phyloP scores from a whole-genome alignment of 2,797 vertebrate genomes.

The Lagodon rhomboides region DNA sequence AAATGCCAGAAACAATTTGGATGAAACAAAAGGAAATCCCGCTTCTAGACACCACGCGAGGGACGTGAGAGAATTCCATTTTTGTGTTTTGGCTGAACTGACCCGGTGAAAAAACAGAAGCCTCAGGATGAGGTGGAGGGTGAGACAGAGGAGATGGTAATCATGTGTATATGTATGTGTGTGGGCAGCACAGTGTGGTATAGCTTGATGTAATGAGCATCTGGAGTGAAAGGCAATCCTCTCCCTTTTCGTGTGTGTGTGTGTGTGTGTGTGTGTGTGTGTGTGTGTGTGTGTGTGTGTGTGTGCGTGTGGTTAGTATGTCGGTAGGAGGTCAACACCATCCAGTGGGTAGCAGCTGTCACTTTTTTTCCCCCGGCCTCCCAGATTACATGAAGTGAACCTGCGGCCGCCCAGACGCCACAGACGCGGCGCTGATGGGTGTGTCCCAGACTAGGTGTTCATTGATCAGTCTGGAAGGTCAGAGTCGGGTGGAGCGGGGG shows the following conservation, averaged over 20 bases:
- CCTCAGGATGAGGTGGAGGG: not conserved
- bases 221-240: constrained; percentile 67
- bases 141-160: constrained; percentile 1
- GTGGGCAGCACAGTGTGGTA: constrained; percentile 20
- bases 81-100: not conserved
- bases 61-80: not conserved
- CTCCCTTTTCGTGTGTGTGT: constrained; percentile 22
- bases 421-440: constrained; percentile 44
- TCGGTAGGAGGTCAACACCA: constrained; percentile 64
- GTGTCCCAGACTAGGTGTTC: constrained; percentile 63
- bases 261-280: constrained; percentile 28
- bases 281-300: constrained; percentile 31
- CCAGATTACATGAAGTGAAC: constrained; percentile 60
- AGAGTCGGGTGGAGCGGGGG: constrained; percentile 17
- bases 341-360: constrained; percentile 74
- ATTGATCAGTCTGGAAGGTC: constrained; percentile 77
- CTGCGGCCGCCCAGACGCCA: constrained; percentile 40
- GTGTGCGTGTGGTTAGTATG: constrained; percentile 29
- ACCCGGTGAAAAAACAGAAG: constrained; percentile 6
- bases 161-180: constrained; percentile 16
- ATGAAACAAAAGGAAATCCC: not conserved
- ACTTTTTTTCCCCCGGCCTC: constrained; percentile 53
- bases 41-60: not conserved
- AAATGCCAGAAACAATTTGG: not conserved
- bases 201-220: constrained; percentile 60